These are phyloP conservation scores for Myotis daubentonii DNA, from an alignment of 2,797 vertebrate species.

Conservation along the genomic window DNA sequence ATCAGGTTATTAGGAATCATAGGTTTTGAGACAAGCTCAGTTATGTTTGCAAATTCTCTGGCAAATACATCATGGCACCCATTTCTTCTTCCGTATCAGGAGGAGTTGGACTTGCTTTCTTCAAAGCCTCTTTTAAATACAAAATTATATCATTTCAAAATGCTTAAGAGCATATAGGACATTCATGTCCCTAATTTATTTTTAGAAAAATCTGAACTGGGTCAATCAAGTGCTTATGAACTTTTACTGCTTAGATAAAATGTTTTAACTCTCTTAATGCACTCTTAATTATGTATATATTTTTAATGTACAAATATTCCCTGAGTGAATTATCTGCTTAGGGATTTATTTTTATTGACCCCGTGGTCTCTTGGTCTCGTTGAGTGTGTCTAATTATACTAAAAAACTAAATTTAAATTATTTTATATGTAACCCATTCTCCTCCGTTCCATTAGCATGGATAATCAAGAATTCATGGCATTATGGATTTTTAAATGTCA, in stretches of 20 bases:
- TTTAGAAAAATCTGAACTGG: slow-evolving; percentile 21
- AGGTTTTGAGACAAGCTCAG: slow-evolving; percentile 23
- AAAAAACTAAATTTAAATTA: slow-evolving; percentile 54
- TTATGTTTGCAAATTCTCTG: background rate
- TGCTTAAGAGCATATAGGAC: background rate
- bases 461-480: slow-evolving; percentile 69
- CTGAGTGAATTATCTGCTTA: slow-evolving; percentile 42
- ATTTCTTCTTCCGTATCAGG: slow-evolving; percentile 29
- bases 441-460: slow-evolving; percentile 55
- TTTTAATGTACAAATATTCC: slow-evolving; percentile 25
- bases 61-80: background rate
- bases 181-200: background rate
- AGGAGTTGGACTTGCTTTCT: background rate
- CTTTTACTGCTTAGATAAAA: background rate
- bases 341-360: slow-evolving; percentile 40
- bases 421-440: slow-evolving; percentile 53
- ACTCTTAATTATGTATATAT: background rate
- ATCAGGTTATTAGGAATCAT: background rate
- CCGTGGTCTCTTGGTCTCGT: background rate
- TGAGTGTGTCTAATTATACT: background rate
- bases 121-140: background rate
- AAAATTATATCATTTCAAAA: slow-evolving; percentile 20
- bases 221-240: slow-evolving; percentile 5
- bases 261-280: background rate
- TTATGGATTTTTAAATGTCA: slow-evolving; percentile 72